phyloP scores from a whole-genome alignment of 2,797 vertebrate species.

The Buceros bicornis region DNA sequence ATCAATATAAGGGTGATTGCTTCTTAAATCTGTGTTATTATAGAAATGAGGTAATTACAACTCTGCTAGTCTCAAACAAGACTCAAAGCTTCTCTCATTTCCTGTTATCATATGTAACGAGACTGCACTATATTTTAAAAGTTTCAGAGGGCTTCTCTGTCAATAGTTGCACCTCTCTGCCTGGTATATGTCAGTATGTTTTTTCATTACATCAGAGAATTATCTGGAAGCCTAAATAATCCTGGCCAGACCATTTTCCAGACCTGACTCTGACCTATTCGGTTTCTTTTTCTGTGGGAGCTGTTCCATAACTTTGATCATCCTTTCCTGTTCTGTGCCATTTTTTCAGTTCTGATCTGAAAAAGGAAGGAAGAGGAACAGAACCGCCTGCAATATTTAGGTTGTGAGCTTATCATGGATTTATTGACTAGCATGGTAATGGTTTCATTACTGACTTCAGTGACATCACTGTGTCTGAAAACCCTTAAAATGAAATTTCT shows the following conservation, averaged over 20 bases:
- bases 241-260: background rate
- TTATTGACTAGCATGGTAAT: background rate
- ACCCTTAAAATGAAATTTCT: background rate
- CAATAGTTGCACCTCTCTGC: background rate
- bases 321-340: background rate
- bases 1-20: background rate
- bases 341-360: background rate
- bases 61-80: background rate
- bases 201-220: background rate
- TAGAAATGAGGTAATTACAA: background rate
- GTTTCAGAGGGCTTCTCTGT: background rate
- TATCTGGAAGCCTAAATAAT: background rate
- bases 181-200: background rate
- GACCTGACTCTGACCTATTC: background rate
- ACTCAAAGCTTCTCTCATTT: background rate
- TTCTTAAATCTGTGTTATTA: background rate
- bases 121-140: background rate
- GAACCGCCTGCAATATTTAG: background rate
- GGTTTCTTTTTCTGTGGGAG: background rate
- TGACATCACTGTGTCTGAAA: background rate
- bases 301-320: background rate
- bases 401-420: background rate
- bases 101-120: background rate
- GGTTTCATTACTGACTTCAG: background rate
- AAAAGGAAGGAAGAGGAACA: background rate